Percentiles rank a stretch among this genome's conserved stretches.
Conservation (phyloP, 2,113 vertebrate genomes). For the Pica pica region DNA sequence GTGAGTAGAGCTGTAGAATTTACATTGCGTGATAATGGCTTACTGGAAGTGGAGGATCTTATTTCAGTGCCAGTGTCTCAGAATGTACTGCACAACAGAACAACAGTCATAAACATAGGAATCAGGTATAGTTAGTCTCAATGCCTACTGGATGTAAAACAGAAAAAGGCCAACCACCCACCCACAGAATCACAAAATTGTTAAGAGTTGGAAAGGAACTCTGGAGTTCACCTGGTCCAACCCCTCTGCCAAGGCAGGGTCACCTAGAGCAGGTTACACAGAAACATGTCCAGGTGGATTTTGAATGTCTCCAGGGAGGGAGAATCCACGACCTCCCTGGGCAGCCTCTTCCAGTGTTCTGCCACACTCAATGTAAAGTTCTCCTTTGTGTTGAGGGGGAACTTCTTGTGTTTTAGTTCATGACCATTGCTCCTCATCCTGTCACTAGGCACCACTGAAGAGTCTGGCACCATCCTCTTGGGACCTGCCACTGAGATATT, state of each 20-base stretch:
- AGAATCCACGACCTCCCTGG: accelerated
- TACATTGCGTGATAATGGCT: background rate
- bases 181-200: background rate
- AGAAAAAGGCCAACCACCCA: background rate
- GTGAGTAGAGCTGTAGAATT: background rate
- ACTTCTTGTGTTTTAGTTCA: background rate
- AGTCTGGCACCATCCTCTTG: background rate
- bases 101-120: background rate
- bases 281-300: background rate
- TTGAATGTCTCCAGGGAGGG: background rate
- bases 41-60: background rate
- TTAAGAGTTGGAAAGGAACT: background rate
- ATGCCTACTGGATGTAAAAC: background rate
- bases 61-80: background rate
- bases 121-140: background rate
- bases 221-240: background rate
- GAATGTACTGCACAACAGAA: background rate
- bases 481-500: background rate
- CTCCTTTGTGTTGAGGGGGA: background rate
- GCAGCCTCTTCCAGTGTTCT: background rate
- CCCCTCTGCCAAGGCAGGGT: background rate
- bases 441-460: accelerated
- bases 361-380: background rate
- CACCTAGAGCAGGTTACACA: background rate
- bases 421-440: background rate